Conservation (phyloP, 2,797 vertebrate genomes). For the Sciurus vulgaris region DNA sequence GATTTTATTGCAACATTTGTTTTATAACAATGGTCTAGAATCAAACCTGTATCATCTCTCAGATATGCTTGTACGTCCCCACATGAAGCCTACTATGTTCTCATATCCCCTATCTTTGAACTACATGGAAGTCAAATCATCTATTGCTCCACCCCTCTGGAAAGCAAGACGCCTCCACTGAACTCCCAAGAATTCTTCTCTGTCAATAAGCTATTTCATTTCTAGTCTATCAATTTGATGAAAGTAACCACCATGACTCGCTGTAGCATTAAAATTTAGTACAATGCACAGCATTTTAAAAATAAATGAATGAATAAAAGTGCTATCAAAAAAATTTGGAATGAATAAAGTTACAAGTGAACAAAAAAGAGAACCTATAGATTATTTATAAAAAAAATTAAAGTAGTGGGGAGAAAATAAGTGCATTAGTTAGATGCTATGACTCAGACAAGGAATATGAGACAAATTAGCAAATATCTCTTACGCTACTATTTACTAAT, state of each 20-base stretch:
- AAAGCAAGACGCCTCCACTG: not conserved
- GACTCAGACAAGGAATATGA: not conserved
- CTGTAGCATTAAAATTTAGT: not conserved
- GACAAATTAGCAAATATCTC: not conserved
- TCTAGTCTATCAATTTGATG: not conserved
- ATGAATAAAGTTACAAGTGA: not conserved
- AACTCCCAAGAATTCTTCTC: not conserved
- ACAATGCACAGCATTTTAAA: not conserved
- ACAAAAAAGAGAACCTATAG: not conserved
- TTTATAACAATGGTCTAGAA: not conserved
- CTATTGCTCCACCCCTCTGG: not conserved
- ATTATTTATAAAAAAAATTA: not conserved
- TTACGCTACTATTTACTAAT: not conserved
- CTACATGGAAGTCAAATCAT: not conserved
- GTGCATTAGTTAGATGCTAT: not conserved
- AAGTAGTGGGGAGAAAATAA: not conserved
- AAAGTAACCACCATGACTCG: not conserved
- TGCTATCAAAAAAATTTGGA: not conserved
- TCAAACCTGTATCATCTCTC: not conserved
- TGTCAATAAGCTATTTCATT: not conserved
- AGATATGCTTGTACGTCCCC: too few relatives aligned
- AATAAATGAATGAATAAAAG: not conserved
- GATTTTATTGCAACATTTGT: not conserved
- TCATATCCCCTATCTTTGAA: not conserved
- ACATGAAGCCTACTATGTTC: not conserved